Percentiles rank a stretch among this genome's conserved stretches.
Evolutionary conservation across 2,888 invertebrate genomes (phyloP).

Genomic region (Azorinus chamasolen): DNA sequence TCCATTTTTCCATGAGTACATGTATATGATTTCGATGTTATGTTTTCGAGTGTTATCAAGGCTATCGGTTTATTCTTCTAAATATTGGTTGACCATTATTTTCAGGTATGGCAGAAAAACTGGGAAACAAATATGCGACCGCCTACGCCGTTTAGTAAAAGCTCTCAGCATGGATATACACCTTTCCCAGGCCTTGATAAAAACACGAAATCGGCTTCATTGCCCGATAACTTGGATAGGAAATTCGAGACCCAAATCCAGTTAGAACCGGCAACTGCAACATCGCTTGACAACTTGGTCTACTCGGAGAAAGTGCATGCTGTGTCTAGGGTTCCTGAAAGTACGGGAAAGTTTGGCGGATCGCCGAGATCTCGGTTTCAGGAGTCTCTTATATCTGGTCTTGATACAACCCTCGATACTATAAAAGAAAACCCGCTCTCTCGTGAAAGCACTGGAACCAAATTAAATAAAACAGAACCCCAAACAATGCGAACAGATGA

Average conservation of each 20-base stretch:
- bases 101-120: constrained; percentile 50
- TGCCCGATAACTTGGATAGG: constrained; percentile 44
- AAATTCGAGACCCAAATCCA: constrained; percentile 12
- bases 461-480: constrained; percentile 3
- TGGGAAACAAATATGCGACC: constrained; percentile 44
- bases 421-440: constrained; percentile 59
- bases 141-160: constrained; percentile 1
- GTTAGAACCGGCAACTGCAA: constrained; percentile 15
- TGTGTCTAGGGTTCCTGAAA: constrained; percentile 37
- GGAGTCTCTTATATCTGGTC: constrained; percentile 2
- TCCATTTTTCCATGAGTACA: too few species aligned
- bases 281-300: constrained; percentile 6
- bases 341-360: constrained; percentile 58
- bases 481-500: background rate
- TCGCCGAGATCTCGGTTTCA: background rate
- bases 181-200: too few species aligned
- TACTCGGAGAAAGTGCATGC: constrained; percentile 44
- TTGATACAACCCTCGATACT: constrained; percentile 29
- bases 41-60: too few species aligned
- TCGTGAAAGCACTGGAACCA: constrained; percentile 40
- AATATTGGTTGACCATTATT: too few species aligned
- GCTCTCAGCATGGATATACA: too few species aligned
- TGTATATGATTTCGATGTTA: too few species aligned
- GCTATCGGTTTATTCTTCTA: too few species aligned
- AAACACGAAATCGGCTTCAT: constrained; percentile 28